A percentile compares a stretch with the other conserved stretches of the same genome.
Evolutionary conservation across 2,113 vertebrate genomes (phyloP).

Genomic region (Sporophila hypoxantha): DNA sequence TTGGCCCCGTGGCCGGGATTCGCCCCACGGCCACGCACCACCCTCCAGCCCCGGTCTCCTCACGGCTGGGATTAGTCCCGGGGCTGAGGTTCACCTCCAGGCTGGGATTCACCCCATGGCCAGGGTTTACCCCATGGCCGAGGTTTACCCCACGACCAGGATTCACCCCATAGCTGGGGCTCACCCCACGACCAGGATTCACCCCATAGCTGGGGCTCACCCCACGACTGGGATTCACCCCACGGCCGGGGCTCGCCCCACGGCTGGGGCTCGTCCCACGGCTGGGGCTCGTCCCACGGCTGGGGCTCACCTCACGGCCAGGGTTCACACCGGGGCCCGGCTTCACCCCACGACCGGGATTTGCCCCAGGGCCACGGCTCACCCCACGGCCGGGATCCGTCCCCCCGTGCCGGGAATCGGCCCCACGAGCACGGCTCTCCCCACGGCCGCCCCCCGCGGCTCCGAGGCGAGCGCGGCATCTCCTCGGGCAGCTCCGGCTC

Average conservation of each 20-base stretch:
- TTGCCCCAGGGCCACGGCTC: too few relatives aligned
- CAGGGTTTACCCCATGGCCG: accelerated
- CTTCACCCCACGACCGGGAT: background rate
- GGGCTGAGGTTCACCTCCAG: accelerated
- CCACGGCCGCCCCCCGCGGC: background rate
- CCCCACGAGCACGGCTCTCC: background rate
- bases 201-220: background rate
- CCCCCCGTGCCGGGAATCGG: background rate
- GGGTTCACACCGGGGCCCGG: too few relatives aligned
- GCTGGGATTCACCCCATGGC: background rate
- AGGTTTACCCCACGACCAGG: accelerated
- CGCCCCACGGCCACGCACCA: background rate
- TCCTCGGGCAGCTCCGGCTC: background rate
- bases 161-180: too few relatives aligned
- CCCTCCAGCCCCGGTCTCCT: background rate
- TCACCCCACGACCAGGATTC: accelerated
- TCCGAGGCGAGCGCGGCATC: background rate
- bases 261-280: too few relatives aligned
- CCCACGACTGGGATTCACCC: background rate
- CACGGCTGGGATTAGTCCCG: background rate
- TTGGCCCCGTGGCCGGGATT: background rate
- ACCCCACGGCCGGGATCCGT: accelerated
- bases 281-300: background rate
- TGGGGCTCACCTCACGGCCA: background rate
- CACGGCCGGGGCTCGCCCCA: accelerated